Conservation (phyloP, 92 coral and sea anemone species). For the Umimayanthus kanabou region DNA sequence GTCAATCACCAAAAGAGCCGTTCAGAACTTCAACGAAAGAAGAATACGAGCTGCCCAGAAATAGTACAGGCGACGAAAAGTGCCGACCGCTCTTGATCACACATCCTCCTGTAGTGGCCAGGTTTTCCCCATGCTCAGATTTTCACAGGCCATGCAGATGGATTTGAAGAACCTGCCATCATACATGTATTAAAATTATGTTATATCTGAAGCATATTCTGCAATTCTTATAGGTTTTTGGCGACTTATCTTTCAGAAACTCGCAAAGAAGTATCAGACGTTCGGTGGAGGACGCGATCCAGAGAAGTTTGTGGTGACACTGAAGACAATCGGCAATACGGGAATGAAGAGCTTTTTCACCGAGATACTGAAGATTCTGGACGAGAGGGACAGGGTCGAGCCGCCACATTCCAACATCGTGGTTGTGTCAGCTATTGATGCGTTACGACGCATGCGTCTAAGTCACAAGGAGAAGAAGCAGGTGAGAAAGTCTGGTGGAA, state of each 20-base stretch:
- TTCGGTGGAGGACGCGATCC: conserved; percentile 27
- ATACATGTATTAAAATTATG: no score
- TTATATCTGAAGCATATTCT: background rate
- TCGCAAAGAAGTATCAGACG: conserved; percentile 43
- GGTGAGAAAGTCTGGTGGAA: conserved; percentile 18
- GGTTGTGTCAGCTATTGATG: conserved; percentile 59
- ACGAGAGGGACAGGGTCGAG: conserved; percentile 28
- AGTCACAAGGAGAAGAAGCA: conserved; percentile 8
- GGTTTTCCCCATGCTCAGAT: no score
- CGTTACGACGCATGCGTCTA: conserved; percentile 55
- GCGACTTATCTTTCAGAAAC: conserved; percentile 12
- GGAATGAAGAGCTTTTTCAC: conserved; percentile 46
- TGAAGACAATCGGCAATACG: conserved; percentile 62
- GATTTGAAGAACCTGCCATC: no score
- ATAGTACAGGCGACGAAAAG: no score
- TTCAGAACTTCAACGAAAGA: no score
- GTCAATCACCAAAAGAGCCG: no score
- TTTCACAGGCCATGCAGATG: no score
- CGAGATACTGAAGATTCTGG: conserved; percentile 30
- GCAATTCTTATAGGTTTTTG: background rate
- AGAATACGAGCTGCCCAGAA: no score
- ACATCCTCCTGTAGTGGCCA: no score
- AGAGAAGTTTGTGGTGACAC: conserved; percentile 53
- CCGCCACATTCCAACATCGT: conserved; percentile 44
- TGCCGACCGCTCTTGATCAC: no score